Evolutionary conservation across 1,140 invertebrate species (phyloP).

Genomic region (Scaptomyza montana): DNA sequence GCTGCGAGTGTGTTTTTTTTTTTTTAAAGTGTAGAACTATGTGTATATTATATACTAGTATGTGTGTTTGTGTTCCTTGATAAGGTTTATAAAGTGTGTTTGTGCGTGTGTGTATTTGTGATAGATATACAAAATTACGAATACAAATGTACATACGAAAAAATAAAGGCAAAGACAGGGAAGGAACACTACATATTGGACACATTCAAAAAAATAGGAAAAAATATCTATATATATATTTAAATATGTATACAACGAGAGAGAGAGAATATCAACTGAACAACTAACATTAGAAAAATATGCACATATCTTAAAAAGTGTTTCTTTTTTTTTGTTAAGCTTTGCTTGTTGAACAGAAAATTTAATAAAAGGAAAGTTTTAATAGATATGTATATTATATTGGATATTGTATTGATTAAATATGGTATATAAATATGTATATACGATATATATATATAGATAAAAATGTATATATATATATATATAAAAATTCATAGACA

Average conservation of each 20-base stretch:
- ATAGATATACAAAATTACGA: conserved; percentile 34
- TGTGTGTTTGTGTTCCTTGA: conserved; percentile 1
- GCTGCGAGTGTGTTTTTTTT: conserved; percentile 32
- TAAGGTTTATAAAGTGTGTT: background rate
- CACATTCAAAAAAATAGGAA: conserved; percentile 2
- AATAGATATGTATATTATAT: conserved; percentile 21
- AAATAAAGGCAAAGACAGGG: conserved; percentile 11
- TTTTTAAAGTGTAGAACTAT: conserved; percentile 1
- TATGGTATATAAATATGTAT: conserved; percentile 37
- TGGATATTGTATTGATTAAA: conserved; percentile 38
- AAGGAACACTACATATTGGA: conserved; percentile 40
- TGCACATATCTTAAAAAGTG: conserved; percentile 7
- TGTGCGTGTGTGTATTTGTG: conserved; percentile 22
- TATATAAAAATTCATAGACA: conserved; percentile 81
- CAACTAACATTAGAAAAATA: conserved; percentile 27
- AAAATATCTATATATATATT: background rate
- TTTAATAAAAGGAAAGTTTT: conserved; percentile 12
- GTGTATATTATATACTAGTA: conserved; percentile 11
- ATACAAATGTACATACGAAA: conserved; percentile 19
- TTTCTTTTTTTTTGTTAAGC: conserved; percentile 16
- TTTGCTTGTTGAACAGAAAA: conserved; percentile 31
- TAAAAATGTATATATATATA: conserved; percentile 44
- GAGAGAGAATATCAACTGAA: conserved; percentile 20
- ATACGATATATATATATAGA: conserved; percentile 48
- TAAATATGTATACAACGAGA: background rate